Base-by-base conservation (phyloP, 1,140 invertebrate species). In the Acromyrmex echinatior region DNA sequence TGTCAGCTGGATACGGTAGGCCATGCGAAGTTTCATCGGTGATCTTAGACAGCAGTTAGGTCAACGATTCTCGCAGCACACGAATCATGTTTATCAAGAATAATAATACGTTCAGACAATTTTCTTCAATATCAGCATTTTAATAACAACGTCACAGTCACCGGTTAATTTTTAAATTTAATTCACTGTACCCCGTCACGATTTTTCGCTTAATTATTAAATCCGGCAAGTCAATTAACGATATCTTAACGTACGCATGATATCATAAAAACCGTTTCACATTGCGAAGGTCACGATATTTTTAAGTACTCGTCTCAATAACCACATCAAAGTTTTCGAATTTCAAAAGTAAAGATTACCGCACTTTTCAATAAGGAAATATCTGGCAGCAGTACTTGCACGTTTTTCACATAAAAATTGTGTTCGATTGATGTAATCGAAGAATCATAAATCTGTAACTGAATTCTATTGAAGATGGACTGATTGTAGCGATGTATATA, bases 1-100 rank as follows among this genome's bases (percentile, higher is more conserved):
- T 89, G 31, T 87, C 81, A 86, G 79, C 58, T 70, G 76, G n/a
- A 91, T 87, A 66, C 66, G 74, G 74, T 66, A 80, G 62, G 78
- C 77, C 87, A 84, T 74, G 71, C 86, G 85, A 68, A 77, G 70
- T 74, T 49, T 74, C 82, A 86, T 86, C 80, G 65, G 49, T 31
- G 60, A 28, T 76, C 49, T 35, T 16, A 49, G 58, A 51, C 71
- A 9, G 31, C 10, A 49, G 85, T 63, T 60, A n/a, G 85, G 76
- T 53, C 53, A 56, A 56, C 62, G 89, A 87, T 87, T 66, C 18
- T 31, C 45, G 65, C 53, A 70, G 85, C 86, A 90, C 88, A 85
- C 76, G 84, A 63, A 80, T 49, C 35, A 79, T 25, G 58, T 76
- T 31, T 25, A 66, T 85, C 31, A 63, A 49, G 39, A 76, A 31